Evolutionary conservation across 2,797 vertebrate genomes (phyloP).

Genomic region (Falco columbarius): DNA sequence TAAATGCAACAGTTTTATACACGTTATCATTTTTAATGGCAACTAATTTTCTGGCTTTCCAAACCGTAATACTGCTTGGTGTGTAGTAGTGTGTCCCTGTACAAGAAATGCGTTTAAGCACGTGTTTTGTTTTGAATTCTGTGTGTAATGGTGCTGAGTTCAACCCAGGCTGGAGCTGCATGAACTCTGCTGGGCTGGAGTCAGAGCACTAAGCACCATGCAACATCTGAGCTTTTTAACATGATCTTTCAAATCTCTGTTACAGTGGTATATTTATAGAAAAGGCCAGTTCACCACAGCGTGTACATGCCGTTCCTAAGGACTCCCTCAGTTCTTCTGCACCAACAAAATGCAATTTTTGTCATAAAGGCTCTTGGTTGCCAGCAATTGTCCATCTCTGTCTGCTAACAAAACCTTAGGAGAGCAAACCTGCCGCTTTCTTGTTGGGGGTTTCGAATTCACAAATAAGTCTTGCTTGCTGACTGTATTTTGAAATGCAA

Average conservation of each 20-base stretch:
- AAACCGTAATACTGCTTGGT: background rate
- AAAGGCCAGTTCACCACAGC: background rate
- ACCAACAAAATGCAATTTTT: background rate
- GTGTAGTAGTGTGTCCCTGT: background rate
- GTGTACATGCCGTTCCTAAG: background rate
- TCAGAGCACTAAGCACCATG: background rate
- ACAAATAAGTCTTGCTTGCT: background rate
- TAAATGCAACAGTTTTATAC: background rate
- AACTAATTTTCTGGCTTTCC: background rate
- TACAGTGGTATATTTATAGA: background rate
- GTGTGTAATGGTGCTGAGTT: background rate
- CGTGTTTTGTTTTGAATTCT: background rate
- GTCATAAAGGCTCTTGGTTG: background rate
- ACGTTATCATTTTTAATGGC: background rate
- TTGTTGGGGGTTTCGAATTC: background rate
- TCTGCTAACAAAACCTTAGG: background rate
- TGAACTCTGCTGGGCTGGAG: background rate
- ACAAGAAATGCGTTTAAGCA: background rate
- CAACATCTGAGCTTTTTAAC: background rate
- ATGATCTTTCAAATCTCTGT: background rate
- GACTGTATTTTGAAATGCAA: background rate
- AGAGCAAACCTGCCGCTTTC: background rate
- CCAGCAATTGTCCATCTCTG: background rate
- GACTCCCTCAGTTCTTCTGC: background rate
- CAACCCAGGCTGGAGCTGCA: background rate